Evolutionary conservation across 2,797 vertebrate genomes (phyloP), one percentile per base, ranked within the genome.

Genomic region (Salmo trutta): DNA sequence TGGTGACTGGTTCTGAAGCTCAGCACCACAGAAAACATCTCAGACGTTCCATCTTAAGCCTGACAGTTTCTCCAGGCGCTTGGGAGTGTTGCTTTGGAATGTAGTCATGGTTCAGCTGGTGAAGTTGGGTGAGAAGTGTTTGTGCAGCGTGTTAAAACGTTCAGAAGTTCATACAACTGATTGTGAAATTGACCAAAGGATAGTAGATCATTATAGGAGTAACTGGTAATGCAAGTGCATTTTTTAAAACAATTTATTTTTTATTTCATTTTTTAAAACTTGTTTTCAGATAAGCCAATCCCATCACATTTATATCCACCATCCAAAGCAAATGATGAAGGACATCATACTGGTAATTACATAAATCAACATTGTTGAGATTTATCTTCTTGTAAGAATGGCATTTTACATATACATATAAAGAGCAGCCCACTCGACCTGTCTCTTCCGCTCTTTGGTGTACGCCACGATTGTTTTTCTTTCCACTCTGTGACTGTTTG

Each of bases 1-100:
- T 93, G 92, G 84, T 84, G 81, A 80, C 41, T 47, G 77, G 84
- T 92, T 85, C 84, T 79, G 76, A 85, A 88, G 84, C 89, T 79
- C 84, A 91, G 80, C 72, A 79, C 83, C 86, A 88, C 76, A 82
- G 68, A 85, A 88, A 80, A 86, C 82, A 82, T 81, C 52, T 81
- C 66, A 74, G 75, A 74, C 12, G 78, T 79, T 83, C 88, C 76
- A 88, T 79, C 87, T 78, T 79, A 74, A 82, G 59, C 56, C 21
- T 62, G 59, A 65, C 70, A 14, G 54, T 82, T 73, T 62, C 82
- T 70, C 36, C 72, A 10, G 80, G 36, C 19, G 72, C 65, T 74
- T 19, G 1, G 51, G 36, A 36, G 47, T 33, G 33, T 54, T 27
- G 19, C 69, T 21, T 47, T n/a, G 6, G 41, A 71, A 47, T 71